Evolutionary conservation across 2,888 invertebrate species (phyloP).

Genomic region (Microchrysa polita): DNA sequence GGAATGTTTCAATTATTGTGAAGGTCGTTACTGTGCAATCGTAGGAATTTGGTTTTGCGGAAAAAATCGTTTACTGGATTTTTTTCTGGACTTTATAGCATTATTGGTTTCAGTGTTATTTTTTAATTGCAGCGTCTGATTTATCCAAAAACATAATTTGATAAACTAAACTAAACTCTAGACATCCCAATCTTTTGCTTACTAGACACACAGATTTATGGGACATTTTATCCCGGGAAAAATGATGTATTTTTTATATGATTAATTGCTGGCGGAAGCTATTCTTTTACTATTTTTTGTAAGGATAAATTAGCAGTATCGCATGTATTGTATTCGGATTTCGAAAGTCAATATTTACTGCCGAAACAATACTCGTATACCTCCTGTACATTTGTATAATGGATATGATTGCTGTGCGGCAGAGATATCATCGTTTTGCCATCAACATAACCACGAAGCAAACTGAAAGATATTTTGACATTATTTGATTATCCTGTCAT

Average conservation of each 20-base stretch:
- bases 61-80: neutral
- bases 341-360: conserved; percentile 3
- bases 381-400: neutral
- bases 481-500: conserved; percentile 46
- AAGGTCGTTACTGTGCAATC: neutral
- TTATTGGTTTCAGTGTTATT: too few species aligned
- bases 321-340: conserved; percentile 26
- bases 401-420: neutral
- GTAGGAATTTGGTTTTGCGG: too few species aligned
- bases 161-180: too few species aligned
- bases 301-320: conserved; percentile 39
- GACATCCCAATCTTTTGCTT: neutral
- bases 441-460: conserved; percentile 28
- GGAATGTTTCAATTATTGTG: conserved; percentile 48
- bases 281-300: conserved; percentile 26
- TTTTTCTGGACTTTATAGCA: too few species aligned
- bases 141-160: too few species aligned
- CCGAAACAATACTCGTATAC: neutral
- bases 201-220: neutral
- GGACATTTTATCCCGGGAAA: conserved; percentile 15
- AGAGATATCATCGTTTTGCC: conserved; percentile 38
- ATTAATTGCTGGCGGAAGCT: conserved; percentile 23
- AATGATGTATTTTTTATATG: conserved; percentile 34
- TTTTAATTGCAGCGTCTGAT: too few species aligned
- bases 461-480: conserved; percentile 44